phyloP scores from a whole-genome alignment of 2,888 invertebrate species.

The Chloroclystis v-ata region DNA sequence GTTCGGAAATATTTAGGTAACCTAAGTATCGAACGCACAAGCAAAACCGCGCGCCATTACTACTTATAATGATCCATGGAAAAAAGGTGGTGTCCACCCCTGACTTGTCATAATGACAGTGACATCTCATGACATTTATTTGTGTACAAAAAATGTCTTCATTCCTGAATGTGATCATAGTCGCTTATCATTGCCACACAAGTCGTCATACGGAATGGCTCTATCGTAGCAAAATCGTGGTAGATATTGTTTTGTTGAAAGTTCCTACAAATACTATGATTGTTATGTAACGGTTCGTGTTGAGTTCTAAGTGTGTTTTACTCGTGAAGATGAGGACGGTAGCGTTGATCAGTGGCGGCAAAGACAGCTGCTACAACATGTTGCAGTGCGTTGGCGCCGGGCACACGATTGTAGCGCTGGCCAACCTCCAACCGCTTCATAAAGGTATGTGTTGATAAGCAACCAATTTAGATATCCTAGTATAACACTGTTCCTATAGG shows the following conservation, averaged over 20 bases:
- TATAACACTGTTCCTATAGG: slow-evolving; percentile 13
- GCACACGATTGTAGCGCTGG: slow-evolving; percentile 96
- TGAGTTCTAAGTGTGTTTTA: slow-evolving; percentile 47
- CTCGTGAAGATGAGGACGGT: slow-evolving; percentile 87
- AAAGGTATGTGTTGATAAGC: slow-evolving; percentile 76
- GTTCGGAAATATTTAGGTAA: no score
- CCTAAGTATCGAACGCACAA: no score
- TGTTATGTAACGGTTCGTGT: slow-evolving; percentile 69
- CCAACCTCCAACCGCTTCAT: slow-evolving; percentile 93
- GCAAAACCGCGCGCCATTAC: no score
- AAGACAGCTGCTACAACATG: slow-evolving; percentile 99
- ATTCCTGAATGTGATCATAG: no score
- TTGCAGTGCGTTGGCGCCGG: slow-evolving; percentile 98
- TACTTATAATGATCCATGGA: no score
- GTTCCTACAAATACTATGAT: slow-evolving; percentile 56
- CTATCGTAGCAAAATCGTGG: slow-evolving; percentile 48
- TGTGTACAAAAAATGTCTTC: no score
- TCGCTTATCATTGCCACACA: slow-evolving; percentile 26
- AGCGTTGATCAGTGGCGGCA: slow-evolving; percentile 97
- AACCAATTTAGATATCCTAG: slow-evolving; percentile 34
- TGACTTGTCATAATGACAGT: no score
- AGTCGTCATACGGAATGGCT: slow-evolving; percentile 43
- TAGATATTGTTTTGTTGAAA: slow-evolving; percentile 53
- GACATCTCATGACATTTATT: no score
- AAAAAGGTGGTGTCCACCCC: no score